Evolutionary conservation across 2,888 invertebrate species (phyloP), one percentile per base, ranked within the genome.

Genomic region (Amblyjoppa fuscipennis): DNA sequence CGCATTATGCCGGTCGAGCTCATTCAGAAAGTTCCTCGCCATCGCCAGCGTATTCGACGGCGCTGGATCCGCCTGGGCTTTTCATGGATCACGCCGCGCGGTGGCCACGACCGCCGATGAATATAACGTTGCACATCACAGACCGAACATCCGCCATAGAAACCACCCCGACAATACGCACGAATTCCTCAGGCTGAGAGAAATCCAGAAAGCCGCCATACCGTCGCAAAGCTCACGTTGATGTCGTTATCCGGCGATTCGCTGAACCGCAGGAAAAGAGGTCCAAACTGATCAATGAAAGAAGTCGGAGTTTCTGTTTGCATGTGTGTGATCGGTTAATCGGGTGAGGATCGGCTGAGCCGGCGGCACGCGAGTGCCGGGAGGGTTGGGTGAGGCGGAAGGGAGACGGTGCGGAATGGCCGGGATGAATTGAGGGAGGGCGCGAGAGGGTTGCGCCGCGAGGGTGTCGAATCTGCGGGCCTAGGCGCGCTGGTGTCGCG

Each of bases 1-100:
- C 61, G 61, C 16, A 31, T 69, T 71, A 66, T 38, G n/a, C 45
- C 28, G 16, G 45, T 59, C 51, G 56, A 56, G 78, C 85, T 81
- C 83, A 81, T 87, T 89, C 85, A 56, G 69, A 89, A 88, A 88
- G 89, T 89, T 88, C 80, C 70, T 84, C 83, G 75, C 83, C 59
- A 86, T 83, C 56, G 81, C 25, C 41, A 5, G 13, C 59, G 20
- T n/a, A 69, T 68, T 68, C 68, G 20, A 45, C 74, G 59, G 3
- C 31, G 0, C 16, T 16, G 28, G 2, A 7, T 38, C 38, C n/a
- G 73, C 41, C 3, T 59, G 41, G 51, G 41, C 41, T n/a, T n/a
- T 25, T 59, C 16, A 34, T 16, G 61, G 34, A 45, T 45, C 4
- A 61, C 6, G 61, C 25, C 16, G 25, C 9, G 16, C 6, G 13